A percentile compares a stretch with the other conserved stretches of the same genome.
These are phyloP conservation scores for Allochrocebus solatus DNA, from an alignment of 2,797 vertebrate species.

Conservation along the genomic window DNA sequence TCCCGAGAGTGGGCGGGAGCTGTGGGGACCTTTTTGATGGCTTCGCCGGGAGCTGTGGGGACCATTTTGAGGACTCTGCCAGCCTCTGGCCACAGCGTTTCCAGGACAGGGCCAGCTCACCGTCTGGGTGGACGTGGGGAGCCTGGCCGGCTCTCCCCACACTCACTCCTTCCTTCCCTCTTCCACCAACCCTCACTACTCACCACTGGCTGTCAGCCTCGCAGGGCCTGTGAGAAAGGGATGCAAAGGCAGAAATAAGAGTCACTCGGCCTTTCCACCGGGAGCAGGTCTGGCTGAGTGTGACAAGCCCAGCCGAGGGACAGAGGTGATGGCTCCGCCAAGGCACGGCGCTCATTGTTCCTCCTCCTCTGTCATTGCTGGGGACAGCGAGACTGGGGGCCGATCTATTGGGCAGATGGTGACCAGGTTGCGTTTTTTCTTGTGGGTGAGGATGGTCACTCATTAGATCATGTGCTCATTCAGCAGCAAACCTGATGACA, in stretches of 20 bases:
- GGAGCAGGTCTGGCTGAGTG: too few relatives aligned
- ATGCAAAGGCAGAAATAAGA: neutral
- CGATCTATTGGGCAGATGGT: neutral
- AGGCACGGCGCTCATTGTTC: neutral
- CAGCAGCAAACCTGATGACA: neutral
- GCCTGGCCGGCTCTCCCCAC: neutral
- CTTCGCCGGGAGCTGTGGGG: fast-evolving
- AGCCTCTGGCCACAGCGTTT: neutral
- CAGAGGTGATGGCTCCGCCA: neutral
- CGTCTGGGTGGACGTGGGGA: neutral
- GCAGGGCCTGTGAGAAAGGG: neutral
- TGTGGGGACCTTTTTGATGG: neutral
- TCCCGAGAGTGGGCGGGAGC: fast-evolving
- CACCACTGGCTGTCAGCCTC: neutral
- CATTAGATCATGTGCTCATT: neutral
- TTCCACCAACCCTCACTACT: neutral
- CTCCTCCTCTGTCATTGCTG: neutral
- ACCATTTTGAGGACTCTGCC: neutral
- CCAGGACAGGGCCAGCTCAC: neutral
- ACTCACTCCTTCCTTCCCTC: neutral
- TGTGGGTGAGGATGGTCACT: neutral
- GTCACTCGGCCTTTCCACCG: neutral
- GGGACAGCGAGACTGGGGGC: neutral
- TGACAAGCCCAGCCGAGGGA: too few relatives aligned
- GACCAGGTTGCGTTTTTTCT: neutral